Base-by-base conservation (phyloP, 2,888 invertebrate species). In the Magallana nippona region DNA sequence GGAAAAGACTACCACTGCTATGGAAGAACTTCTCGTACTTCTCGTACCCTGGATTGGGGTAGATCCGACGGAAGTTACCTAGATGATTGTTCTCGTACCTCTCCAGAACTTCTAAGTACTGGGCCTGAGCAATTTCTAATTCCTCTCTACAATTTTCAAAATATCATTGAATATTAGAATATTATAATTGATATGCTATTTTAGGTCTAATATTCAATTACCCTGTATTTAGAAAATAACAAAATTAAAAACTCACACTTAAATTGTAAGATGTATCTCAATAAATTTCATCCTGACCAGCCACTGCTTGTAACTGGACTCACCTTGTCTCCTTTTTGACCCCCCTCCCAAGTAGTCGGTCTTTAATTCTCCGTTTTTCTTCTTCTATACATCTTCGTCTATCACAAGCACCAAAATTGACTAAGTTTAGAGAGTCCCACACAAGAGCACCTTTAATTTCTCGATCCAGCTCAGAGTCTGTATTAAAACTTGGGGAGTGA, bases 401-500 rank as follows among this genome's bases (percentile, higher is more conserved):
- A 87, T 94, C 94, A 81, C 92, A 91, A 84, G 94, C 93, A 82
- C 93, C 94, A 89, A 94, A 94, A 91, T 94, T 94, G 82, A 94
- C 91, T 63, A 94, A 90, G 79, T 92, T 90, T 57, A 94, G 89
- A n/a, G 94, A 93, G 88, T 94, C 94, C 89, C 91, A 93, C 57
- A 94, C 88, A 17, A 98, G 95, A 0, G 96, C 95, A 91, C 97
- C 97, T 93, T 98, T 98, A 60, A 98, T 97, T 92, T 97, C 97
- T 86, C 96, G 95, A 94, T 98, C 98, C 79, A 98, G 95, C 87
- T 96, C 96, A 1, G 98, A 97, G 93, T 98, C 97, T 15, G 97
- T 98, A 94, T 98, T 97, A 93, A 98, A 98, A 94, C 98, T 98
- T 0, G 98, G 98, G 13, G 98, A 98, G 94, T 98, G 98, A 94